Evolutionary conservation across 2,113 vertebrate species (phyloP), one percentile per base, ranked within the genome.

Genomic region (Thunnus thynnus): DNA sequence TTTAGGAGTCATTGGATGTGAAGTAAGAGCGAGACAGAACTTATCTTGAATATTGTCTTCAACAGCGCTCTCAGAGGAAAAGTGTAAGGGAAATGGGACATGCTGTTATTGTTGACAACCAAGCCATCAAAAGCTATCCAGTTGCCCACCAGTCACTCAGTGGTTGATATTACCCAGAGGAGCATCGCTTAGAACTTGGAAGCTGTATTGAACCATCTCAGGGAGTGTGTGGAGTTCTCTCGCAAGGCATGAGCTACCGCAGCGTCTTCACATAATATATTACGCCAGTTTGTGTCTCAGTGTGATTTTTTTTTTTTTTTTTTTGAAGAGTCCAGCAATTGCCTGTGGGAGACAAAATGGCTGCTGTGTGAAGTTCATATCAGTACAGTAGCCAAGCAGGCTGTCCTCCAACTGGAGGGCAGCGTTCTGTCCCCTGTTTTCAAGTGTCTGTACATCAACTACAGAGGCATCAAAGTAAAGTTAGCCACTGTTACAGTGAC

Each of bases 31-130:
- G 47, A 70, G 54, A 67, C 60, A 32, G 58, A 82, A 58, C 22
- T 57, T 72, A 25, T 79, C 60, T 66, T 46, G 9, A 78, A 74
- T 13, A 7, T 20, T 5, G 65, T 76, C 58, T 80, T 80, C 32
- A 41, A 63, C 47, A 9, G 67, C 36, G 12, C 44, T 83, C 74
- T 78, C 74, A 12, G 32, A 79, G 75, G 81, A 52, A 20, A 78
- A 65, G 14, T 22, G 50, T n/a, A 80, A 68, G 13, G 54, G 36
- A 85, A 91, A 41, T 72, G 56, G 76, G 69, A 75, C 72, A 63
- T 22, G 36, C 47, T 83, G 82, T 91, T 91, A 68, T 76, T 91
- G 86, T 90, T 92, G 86, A 91, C 86, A 88, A 60, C 75, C 32
- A 71, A 65, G 60, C 70, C 69, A 79, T 86, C 86, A 87, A 84